Conservation (phyloP, 2,888 invertebrate genomes). For the Apodemia zela region DNA sequence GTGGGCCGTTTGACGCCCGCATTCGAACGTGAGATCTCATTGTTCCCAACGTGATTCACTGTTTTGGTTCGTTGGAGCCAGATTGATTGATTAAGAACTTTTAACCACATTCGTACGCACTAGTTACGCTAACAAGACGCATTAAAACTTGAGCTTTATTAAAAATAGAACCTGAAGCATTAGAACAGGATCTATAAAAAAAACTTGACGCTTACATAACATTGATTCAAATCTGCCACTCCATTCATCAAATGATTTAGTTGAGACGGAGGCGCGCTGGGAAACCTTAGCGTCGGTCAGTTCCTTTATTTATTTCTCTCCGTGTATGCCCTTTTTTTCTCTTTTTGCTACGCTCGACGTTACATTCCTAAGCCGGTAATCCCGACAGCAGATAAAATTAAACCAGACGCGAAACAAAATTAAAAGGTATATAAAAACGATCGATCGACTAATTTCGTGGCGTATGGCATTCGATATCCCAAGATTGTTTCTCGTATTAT, state of each 20-base stretch:
- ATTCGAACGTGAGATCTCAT: constrained; percentile 73
- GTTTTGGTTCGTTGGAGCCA: constrained; percentile 65
- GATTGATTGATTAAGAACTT: constrained; percentile 62
- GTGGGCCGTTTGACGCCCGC: constrained; percentile 69
- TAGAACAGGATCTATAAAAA: constrained; percentile 15
- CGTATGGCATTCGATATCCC: constrained; percentile 60
- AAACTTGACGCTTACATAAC: constrained; percentile 27
- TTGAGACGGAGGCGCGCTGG: constrained; percentile 50
- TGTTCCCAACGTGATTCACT: constrained; percentile 68
- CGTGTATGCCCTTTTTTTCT: constrained; percentile 70
- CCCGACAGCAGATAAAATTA: constrained; percentile 79
- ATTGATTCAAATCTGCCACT: constrained; percentile 55
- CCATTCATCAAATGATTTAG: constrained; percentile 67
- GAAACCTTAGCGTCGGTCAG: constrained; percentile 69
- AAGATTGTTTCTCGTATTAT: constrained; percentile 45
- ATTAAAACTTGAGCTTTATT: neutral
- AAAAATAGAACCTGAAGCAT: neutral
- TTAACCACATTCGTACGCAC: constrained; percentile 43
- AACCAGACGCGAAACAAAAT: constrained; percentile 80
- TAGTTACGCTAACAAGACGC: constrained; percentile 22
- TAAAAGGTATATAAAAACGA: constrained; percentile 75
- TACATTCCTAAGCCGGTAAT: constrained; percentile 79
- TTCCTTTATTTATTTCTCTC: constrained; percentile 76
- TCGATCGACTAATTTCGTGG: constrained; percentile 76
- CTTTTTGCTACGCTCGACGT: constrained; percentile 66